These are phyloP conservation scores for Rhysida immarginata DNA, from an alignment of 1,140 invertebrate genomes.

Conservation along the genomic window DNA sequence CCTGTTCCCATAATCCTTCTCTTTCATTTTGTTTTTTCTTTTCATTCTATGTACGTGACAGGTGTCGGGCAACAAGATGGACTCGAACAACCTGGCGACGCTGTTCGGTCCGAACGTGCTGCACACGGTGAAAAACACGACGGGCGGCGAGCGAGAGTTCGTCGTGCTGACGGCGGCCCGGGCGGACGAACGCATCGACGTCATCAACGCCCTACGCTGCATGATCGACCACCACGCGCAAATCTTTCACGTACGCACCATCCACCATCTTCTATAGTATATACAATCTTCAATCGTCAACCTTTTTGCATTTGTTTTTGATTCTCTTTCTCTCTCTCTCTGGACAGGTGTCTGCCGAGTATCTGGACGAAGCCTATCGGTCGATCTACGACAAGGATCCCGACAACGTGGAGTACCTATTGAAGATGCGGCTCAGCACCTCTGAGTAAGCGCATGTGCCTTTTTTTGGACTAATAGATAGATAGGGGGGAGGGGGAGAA, in stretches of 20 bases:
- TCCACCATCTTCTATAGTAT: too few relatives aligned
- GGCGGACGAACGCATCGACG: slow-evolving; percentile 64
- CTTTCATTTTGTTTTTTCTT: too few relatives aligned
- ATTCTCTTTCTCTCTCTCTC: too few relatives aligned
- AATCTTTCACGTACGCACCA: slow-evolving; percentile 50
- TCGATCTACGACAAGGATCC: background rate
- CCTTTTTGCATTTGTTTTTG: too few relatives aligned
- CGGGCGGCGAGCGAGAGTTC: slow-evolving; percentile 34
- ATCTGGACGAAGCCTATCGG: background rate
- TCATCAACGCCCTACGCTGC: slow-evolving; percentile 69
- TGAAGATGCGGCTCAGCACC: background rate
- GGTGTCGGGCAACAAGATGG: slow-evolving; percentile 80
- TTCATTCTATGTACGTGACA: slow-evolving; percentile 20
- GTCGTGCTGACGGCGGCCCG: slow-evolving; percentile 39
- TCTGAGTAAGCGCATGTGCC: background rate
- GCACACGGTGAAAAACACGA: slow-evolving; percentile 45
- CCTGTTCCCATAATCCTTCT: too few relatives aligned
- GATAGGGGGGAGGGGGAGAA: too few relatives aligned
- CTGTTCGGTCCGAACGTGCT: slow-evolving; percentile 87
- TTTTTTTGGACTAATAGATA: too few relatives aligned
- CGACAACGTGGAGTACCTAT: background rate
- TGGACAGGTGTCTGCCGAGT: background rate
- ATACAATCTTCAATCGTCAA: too few relatives aligned
- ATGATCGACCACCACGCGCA: slow-evolving; percentile 62
- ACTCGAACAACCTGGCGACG: slow-evolving; percentile 74